phyloP scores from a whole-genome alignment of 2,888 invertebrate species.

The Erebia palarica region DNA sequence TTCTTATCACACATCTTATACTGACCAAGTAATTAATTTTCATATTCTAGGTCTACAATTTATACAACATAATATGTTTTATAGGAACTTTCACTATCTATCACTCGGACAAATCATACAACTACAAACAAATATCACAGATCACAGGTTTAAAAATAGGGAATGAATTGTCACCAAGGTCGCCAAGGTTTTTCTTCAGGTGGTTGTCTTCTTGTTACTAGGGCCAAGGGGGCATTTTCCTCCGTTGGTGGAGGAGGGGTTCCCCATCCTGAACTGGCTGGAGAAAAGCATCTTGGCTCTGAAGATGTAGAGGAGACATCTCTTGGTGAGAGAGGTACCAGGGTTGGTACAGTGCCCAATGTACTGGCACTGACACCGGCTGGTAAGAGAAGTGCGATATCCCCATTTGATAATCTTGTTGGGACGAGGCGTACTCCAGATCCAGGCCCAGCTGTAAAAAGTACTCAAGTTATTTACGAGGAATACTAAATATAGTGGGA shows the following conservation, averaged over 20 bases:
- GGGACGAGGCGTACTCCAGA: conserved; percentile 90
- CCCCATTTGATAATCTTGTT: conserved; percentile 91
- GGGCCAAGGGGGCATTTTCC: conserved; percentile 84
- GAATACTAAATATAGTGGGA: too few species aligned
- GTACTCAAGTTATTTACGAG: not conserved
- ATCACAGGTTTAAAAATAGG: conserved; percentile 40
- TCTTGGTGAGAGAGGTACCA: conserved; percentile 89
- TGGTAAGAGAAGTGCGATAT: conserved; percentile 90
- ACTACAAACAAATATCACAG: conserved; percentile 51
- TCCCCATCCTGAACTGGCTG: conserved; percentile 80
- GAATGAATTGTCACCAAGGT: conserved; percentile 85
- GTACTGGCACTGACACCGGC: conserved; percentile 81
- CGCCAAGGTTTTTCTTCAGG: conserved; percentile 90
- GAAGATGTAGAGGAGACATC: conserved; percentile 88
- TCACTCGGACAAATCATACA: conserved; percentile 51
- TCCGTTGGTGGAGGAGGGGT: conserved; percentile 68
- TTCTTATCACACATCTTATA: conserved; percentile 46
- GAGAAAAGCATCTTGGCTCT: conserved; percentile 81
- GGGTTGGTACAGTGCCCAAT: conserved; percentile 83
- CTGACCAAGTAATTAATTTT: conserved; percentile 53
- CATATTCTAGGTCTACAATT: conserved; percentile 38
- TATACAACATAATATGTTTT: conserved; percentile 30
- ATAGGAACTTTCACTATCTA: conserved; percentile 47
- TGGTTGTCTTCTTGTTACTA: conserved; percentile 86
- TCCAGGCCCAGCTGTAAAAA: conserved; percentile 83